A percentile compares a stretch with the other conserved stretches of the same genome.
Evolutionary conservation across 2,113 vertebrate species (phyloP).

Genomic region (Puma concolor): DNA sequence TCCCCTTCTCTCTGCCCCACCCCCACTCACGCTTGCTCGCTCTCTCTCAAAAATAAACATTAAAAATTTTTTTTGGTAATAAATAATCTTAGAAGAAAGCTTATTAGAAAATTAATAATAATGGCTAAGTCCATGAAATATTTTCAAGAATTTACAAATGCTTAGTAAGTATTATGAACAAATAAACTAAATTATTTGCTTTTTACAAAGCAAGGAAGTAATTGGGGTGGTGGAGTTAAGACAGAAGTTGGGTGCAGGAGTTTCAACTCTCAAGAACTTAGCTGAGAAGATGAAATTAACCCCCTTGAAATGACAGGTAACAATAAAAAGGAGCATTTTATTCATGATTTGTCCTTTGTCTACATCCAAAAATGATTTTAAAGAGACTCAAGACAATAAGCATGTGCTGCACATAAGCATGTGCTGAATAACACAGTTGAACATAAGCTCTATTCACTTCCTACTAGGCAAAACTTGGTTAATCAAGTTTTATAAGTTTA

Average conservation of each 20-base stretch:
- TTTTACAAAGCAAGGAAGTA: not conserved
- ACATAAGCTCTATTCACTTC: not conserved
- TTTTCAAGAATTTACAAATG: not conserved
- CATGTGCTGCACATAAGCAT: not conserved
- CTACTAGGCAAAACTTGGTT: not conserved
- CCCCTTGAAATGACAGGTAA: not conserved
- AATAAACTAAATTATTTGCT: not conserved
- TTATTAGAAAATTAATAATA: slow-evolving; percentile 9
- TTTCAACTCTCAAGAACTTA: not conserved
- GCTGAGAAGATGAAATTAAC: slow-evolving; percentile 18
- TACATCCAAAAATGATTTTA: not conserved
- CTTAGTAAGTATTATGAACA: not conserved
- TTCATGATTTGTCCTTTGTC: not conserved
- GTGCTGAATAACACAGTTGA: not conserved
- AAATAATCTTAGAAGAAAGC: slow-evolving; percentile 37
- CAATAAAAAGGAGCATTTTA: not conserved
- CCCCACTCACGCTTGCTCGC: no score
- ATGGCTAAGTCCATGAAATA: not conserved
- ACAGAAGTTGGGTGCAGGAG: not conserved
- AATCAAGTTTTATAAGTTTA: not conserved
- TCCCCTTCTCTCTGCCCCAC: no score
- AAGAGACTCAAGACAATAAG: not conserved
- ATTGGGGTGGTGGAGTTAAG: not conserved
- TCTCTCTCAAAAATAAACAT: no score
- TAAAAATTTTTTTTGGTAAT: not conserved